phyloP scores from a whole-genome alignment of 1,140 invertebrate species.

The Helicoverpa armigera region DNA sequence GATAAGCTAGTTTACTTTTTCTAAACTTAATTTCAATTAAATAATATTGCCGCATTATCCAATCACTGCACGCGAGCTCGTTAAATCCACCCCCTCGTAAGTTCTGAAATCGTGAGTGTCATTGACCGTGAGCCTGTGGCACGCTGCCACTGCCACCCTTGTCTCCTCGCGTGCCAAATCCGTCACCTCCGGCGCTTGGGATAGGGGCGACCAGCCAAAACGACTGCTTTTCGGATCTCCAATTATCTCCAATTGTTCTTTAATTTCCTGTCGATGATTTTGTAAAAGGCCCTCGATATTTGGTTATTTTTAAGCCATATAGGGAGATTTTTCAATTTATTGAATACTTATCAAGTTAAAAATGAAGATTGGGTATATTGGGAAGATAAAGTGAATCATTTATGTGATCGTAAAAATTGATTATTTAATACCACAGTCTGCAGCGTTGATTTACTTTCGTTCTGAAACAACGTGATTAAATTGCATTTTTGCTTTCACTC shows the following conservation, averaged over 20 bases:
- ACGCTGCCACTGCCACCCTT: slow-evolving; percentile 40
- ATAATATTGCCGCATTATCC: not conserved
- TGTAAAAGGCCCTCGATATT: too few relatives aligned
- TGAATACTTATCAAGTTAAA: too few relatives aligned
- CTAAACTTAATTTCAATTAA: not conserved
- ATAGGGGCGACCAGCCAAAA: slow-evolving; percentile 17
- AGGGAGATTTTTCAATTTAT: not conserved
- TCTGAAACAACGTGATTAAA: slow-evolving; percentile 25
- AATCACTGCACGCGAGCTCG: not conserved
- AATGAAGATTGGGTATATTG: too few relatives aligned
- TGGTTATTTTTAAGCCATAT: not conserved
- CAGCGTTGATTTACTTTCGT: slow-evolving; percentile 23
- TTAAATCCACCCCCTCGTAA: slow-evolving; percentile 24
- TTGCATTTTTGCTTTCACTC: slow-evolving; percentile 29
- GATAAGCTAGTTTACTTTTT: not conserved
- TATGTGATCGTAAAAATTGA: not conserved
- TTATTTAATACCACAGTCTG: not conserved
- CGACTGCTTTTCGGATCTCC: not conserved
- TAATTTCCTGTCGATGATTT: not conserved
- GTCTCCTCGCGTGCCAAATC: slow-evolving; percentile 36
- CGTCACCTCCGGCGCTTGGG: slow-evolving; percentile 28
- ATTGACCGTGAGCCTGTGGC: slow-evolving; percentile 47
- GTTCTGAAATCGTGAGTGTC: slow-evolving; percentile 46
- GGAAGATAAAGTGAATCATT: too few relatives aligned
- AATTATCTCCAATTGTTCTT: not conserved